These are phyloP conservation scores for Laupala kohalensis DNA, from an alignment of 1,140 invertebrate species.

Conservation along the genomic window DNA sequence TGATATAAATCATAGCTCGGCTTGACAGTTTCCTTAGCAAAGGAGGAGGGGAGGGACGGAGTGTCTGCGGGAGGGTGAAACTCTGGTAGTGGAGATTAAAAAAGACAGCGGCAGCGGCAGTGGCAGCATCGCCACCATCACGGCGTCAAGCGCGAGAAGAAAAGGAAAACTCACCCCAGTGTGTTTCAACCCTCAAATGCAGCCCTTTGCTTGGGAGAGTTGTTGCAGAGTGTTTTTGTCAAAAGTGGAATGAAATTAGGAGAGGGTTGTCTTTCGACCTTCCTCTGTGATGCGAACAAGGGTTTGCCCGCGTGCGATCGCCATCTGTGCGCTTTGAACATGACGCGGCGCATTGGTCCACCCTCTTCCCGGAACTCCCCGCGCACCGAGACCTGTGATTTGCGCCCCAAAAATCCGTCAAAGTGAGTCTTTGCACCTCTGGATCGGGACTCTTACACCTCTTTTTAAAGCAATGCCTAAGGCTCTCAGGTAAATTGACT, in stretches of 20 bases:
- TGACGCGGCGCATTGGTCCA: background rate
- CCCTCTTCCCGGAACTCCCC: background rate
- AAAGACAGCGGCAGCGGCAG: background rate
- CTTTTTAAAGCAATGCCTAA: background rate
- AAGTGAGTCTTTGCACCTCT: background rate
- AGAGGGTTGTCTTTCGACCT: background rate
- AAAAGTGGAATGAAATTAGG: background rate
- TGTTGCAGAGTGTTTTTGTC: background rate
- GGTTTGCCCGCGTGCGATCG: background rate
- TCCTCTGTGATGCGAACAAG: background rate
- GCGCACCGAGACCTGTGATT: background rate
- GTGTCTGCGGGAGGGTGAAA: background rate
- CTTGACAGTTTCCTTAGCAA: constrained; percentile 2
- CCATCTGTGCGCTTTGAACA: background rate
- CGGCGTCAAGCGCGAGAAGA: background rate
- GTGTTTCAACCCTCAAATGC: background rate
- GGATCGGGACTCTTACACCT: background rate
- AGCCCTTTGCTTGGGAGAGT: background rate
- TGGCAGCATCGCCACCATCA: background rate
- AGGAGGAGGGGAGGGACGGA: background rate
- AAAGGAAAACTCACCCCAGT: background rate
- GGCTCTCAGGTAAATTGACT: background rate
- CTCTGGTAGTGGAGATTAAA: background rate
- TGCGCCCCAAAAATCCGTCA: background rate
- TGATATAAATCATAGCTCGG: constrained; percentile 12